Percentiles rank a stretch among this genome's conserved stretches.
phyloP scores from a whole-genome alignment of 2,797 vertebrate genomes.

The Hyperoplus immaculatus region DNA sequence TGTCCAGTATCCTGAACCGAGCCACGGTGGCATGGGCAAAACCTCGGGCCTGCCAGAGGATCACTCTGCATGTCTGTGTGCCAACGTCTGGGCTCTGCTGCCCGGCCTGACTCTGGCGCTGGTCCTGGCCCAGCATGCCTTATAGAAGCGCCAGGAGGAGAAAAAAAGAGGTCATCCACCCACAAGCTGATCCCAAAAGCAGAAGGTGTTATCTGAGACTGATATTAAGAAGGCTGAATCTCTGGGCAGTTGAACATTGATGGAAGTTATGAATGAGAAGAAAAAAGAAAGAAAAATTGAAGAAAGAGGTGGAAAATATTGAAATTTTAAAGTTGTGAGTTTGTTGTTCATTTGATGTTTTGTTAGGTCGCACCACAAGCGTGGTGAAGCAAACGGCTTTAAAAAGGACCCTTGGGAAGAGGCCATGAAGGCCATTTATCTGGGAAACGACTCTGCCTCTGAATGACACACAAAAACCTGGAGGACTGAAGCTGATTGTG shows the following conservation, averaged over 20 bases:
- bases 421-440: conserved; percentile 32
- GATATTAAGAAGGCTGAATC: conserved; percentile 72
- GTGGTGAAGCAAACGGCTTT: conserved; percentile 63
- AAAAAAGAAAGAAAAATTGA: conserved; percentile 36
- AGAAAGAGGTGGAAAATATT: conserved; percentile 43
- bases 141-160: conserved; percentile 79
- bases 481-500: conserved; percentile 63
- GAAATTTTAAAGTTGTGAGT: conserved; percentile 67
- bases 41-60: conserved; percentile 66
- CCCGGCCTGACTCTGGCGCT: conserved; percentile 75
- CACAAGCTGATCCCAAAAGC: conserved; percentile 81
- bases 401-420: conserved; percentile 55
- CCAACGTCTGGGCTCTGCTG: conserved; percentile 79
- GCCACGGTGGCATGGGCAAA: conserved; percentile 55
- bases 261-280: conserved; percentile 64
- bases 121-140: conserved; percentile 79
- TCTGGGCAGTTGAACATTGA: conserved; percentile 65
- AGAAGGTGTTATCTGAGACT: conserved; percentile 79
- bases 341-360: conserved; percentile 74
- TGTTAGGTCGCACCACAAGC: conserved; percentile 60
- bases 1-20: conserved; percentile 71
- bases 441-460: conserved; percentile 41
- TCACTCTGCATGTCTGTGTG: conserved; percentile 70
- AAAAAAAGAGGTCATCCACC: conserved; percentile 80
- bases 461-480: conserved; percentile 45